phyloP scores from a whole-genome alignment of 2,113 vertebrate species.

The Datnioides undecimradiatus region DNA sequence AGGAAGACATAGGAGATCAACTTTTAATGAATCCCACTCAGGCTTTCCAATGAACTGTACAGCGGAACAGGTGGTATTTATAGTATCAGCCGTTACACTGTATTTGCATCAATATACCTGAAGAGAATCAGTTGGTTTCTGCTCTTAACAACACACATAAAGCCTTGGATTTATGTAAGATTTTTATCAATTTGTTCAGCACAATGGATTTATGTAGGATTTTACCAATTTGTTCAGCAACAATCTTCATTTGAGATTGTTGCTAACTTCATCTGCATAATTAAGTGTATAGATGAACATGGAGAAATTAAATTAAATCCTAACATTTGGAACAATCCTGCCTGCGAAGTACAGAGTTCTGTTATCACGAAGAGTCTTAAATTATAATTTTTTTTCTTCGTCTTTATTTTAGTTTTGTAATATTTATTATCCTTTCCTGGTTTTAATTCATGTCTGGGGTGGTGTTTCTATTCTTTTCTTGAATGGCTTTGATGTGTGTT shows the following conservation, averaged over 20 bases:
- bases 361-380: background rate
- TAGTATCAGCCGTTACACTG: background rate
- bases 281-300: background rate
- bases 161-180: background rate
- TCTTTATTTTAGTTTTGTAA: background rate
- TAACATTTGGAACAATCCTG: background rate
- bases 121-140: background rate
- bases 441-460: slow-evolving; percentile 6
- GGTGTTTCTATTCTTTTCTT: slow-evolving; percentile 17
- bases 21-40: slow-evolving; percentile 36
- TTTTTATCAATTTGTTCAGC: background rate
- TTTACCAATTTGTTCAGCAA: background rate
- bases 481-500: slow-evolving; percentile 4
- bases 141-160: background rate
- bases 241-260: background rate
- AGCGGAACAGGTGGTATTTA: slow-evolving; percentile 10
- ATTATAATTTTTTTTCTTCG: background rate
- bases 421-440: background rate
- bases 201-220: too few species aligned
- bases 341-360: background rate
- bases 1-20: background rate
- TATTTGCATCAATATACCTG: slow-evolving; percentile 17
- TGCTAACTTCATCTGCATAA: background rate
- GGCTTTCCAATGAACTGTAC: background rate
- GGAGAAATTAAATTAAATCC: background rate